Percentiles rank a stretch among this genome's conserved stretches.
Evolutionary conservation across 2,113 vertebrate species (phyloP).

Genomic region (Dascyllus trimaculatus): DNA sequence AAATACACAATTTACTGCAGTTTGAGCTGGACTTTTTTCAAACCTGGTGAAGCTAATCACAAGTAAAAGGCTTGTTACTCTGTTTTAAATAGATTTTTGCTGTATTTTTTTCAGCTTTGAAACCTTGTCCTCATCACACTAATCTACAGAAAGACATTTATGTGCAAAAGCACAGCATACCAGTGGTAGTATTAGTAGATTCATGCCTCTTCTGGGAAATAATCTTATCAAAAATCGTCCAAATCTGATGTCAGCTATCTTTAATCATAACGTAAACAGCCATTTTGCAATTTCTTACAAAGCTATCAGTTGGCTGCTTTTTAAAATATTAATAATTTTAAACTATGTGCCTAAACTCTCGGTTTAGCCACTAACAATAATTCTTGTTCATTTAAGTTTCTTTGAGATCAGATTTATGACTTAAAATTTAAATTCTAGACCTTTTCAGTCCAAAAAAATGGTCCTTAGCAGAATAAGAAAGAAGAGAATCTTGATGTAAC

Average conservation of each 20-base stretch:
- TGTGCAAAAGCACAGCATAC: too few relatives aligned
- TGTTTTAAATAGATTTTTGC: background rate
- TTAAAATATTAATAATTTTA: too few relatives aligned
- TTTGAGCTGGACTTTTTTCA: slow-evolving; percentile 11
- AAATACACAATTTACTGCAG: slow-evolving; percentile 23
- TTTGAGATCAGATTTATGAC: background rate
- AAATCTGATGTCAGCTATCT: too few relatives aligned
- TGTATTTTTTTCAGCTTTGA: background rate
- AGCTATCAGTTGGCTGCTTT: background rate
- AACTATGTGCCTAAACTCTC: background rate
- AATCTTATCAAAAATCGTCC: too few relatives aligned
- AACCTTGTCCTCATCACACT: too few relatives aligned
- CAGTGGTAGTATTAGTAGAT: too few relatives aligned
- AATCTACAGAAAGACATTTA: too few relatives aligned
- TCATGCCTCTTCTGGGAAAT: too few relatives aligned
- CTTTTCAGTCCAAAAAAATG: too few relatives aligned
- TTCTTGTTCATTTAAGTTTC: background rate
- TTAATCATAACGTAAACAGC: background rate
- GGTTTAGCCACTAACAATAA: slow-evolving; percentile 2
- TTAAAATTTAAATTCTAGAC: background rate
- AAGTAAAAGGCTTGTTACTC: background rate
- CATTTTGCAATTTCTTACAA: too few relatives aligned
- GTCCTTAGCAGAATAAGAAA: background rate
- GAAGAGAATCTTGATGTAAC: background rate
- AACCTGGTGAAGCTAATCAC: background rate